phyloP scores from a whole-genome alignment of 1,140 invertebrate genomes.

The Gyrodactylus salaris region DNA sequence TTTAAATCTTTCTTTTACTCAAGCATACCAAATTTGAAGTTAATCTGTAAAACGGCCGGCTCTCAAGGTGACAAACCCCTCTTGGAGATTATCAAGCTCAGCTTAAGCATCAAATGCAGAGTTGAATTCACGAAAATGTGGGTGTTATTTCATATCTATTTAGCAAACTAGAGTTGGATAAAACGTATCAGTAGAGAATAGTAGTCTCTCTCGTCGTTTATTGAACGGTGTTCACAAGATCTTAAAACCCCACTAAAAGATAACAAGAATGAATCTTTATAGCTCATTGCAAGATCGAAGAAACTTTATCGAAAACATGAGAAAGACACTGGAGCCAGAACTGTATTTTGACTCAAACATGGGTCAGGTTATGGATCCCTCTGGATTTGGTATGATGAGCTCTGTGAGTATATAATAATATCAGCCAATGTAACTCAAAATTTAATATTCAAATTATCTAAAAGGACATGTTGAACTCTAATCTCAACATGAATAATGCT shows the following conservation, averaged over 20 bases:
- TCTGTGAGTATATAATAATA: not conserved
- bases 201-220: too few relatives aligned
- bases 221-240: too few relatives aligned
- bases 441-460: not conserved
- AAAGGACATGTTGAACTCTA: not conserved
- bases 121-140: not conserved
- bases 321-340: constrained; percentile 1
- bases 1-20: not conserved
- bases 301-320: not conserved
- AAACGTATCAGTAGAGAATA: too few relatives aligned
- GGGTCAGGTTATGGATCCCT: not conserved
- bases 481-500: constrained; percentile 1
- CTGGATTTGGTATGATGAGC: not conserved
- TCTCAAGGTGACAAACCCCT: not conserved
- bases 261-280: too few relatives aligned
- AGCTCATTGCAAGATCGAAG: constrained; percentile 1
- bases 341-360: not conserved
- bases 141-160: too few relatives aligned
- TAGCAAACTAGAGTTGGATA: too few relatives aligned
- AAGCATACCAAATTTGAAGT: not conserved
- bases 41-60: not conserved
- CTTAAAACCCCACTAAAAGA: too few relatives aligned
- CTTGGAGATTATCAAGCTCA: not conserved
- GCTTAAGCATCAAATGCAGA: not conserved
- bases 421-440: not conserved